Base-by-base conservation (phyloP, 1,140 invertebrate genomes). In the Leptinotarsa undecemlineata region DNA sequence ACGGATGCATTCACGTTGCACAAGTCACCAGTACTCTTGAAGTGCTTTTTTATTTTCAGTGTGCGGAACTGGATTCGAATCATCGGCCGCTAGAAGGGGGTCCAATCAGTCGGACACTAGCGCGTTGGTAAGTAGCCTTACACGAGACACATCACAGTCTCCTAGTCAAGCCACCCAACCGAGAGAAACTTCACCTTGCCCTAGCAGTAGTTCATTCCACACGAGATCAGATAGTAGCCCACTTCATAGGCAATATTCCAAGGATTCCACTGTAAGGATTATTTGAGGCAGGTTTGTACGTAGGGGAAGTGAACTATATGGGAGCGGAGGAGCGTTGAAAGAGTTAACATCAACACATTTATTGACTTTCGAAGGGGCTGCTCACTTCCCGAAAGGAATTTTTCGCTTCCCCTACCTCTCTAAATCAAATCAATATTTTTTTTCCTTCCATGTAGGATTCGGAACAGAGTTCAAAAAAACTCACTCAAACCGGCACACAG, bases 401-500 rank as follows among this genome's bases (percentile, higher is more conserved):
- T 26, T 57, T 19, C 51, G n/a, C 51, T 57, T 57, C 51, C 51
- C 51, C 51, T 57, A 57, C 51, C 15, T 57, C 6, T 19, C 4
- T 2, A 2, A 57, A 57, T 57, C 51, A 57, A 15, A 57, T 57
- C 4, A 57, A 17, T 4, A 42, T 57, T 5, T n/a, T 15, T 57
- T 57, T 57, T 57, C 2, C 51, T 57, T 23, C 0, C 17, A 21
- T 19, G 4, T 72, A 87, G 86, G 85, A 87, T 79, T 84, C 70
- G 6, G 82, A 87, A 74, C 83, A 85, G 47, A 86, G 84, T 79
- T 85, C 85, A 1, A 82, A 84, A 42, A 88, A 88, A 73, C 84
- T 93, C 20, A 91, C 91, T 0, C 92, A 93, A 84, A 91, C 91
- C 15, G 91, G 92, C 73, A 94, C 92, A 0, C 92, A 94, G 83